Base-by-base conservation (phyloP, 2,888 invertebrate species). In the Dasysyrphus tricinctus region DNA sequence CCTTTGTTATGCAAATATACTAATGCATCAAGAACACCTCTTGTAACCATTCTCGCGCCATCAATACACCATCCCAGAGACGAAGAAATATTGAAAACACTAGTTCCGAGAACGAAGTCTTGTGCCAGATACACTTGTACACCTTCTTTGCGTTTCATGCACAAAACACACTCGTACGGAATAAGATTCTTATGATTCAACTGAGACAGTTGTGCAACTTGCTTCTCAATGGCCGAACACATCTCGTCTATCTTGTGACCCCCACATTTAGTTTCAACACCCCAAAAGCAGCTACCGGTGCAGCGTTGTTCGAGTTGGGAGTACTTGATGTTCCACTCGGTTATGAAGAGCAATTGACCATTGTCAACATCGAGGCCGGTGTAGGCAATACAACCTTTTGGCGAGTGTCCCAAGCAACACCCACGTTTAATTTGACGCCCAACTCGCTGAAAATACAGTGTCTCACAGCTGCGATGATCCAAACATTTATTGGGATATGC, bases 1-100 rank as follows among this genome's bases (percentile, higher is more conserved):
- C 96, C 96, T 86, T 96, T 96, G 89, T 95, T 94, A 91, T 98
- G 98, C 76, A 98, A 93, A 91, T 95, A 97, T 49, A 95, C 94
- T 42, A 98, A 92, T 14, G 96, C 97, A 72, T 95, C 94, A 5
- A 98, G 93, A 37, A 97, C 94, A 39, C 96, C 97, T 63, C 93
- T 93, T 0, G 96, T 95, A 42, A 97, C 91, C 89, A 91, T 91
- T 5, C 92, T 90, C 0, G 91, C 92, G 93, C 89, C 94, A 92
- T 92, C 93, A 88, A 90, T 90, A 86, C 91, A 92, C 92, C 92
- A 93, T 49, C 91, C 93, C 44, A 92, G 85, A 2, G 91, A 89
- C 0, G 90, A 89, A 5, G 92, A 91, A 44, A 92, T 92, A 76
- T 91, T 92, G 29, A 89, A 90, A 0, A 93, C 90, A 78, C 91